Conservation (phyloP, 2,113 vertebrate genomes). For the Passerina amoena region DNA sequence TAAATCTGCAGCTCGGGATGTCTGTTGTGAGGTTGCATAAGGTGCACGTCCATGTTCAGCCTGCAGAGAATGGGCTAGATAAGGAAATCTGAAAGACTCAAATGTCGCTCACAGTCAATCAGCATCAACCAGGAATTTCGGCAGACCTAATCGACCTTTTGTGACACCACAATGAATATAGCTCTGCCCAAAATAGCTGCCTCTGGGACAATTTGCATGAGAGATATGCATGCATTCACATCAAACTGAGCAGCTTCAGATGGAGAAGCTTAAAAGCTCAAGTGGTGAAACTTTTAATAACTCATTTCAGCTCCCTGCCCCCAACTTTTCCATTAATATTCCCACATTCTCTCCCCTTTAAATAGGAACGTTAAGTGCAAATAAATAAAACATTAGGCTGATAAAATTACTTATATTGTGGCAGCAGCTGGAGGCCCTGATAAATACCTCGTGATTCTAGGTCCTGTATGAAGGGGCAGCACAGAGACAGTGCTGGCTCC, state of each 20-base stretch:
- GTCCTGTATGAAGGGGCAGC: not conserved
- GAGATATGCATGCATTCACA: slow-evolving; percentile 33
- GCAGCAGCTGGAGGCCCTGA: slow-evolving; percentile 45
- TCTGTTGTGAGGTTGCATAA: not conserved
- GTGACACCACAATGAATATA: slow-evolving; percentile 50
- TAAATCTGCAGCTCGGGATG: not conserved
- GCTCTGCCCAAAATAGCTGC: slow-evolving; percentile 56
- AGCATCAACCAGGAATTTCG: slow-evolving; percentile 34
- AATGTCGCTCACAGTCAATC: slow-evolving; percentile 47
- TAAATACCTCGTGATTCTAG: slow-evolving; percentile 30
- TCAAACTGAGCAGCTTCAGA: slow-evolving; percentile 51
- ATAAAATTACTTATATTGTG: slow-evolving; percentile 51
- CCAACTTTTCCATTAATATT: slow-evolving; percentile 51
- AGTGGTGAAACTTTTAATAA: slow-evolving; percentile 61
- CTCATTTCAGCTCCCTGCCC: slow-evolving; percentile 13
- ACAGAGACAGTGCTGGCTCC: not conserved
- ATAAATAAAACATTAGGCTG: slow-evolving; percentile 68
- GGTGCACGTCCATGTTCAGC: not conserved
- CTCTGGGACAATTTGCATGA: slow-evolving; percentile 62
- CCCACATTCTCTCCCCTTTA: slow-evolving; percentile 36
- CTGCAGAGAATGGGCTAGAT: slow-evolving; percentile 12
- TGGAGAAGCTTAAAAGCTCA: slow-evolving; percentile 61
- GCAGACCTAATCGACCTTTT: slow-evolving; percentile 55
- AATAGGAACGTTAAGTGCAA: slow-evolving; percentile 40
- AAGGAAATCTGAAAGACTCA: slow-evolving; percentile 48